Base-by-base conservation (phyloP, 1,140 invertebrate genomes). In the Drosophila arizonae region DNA sequence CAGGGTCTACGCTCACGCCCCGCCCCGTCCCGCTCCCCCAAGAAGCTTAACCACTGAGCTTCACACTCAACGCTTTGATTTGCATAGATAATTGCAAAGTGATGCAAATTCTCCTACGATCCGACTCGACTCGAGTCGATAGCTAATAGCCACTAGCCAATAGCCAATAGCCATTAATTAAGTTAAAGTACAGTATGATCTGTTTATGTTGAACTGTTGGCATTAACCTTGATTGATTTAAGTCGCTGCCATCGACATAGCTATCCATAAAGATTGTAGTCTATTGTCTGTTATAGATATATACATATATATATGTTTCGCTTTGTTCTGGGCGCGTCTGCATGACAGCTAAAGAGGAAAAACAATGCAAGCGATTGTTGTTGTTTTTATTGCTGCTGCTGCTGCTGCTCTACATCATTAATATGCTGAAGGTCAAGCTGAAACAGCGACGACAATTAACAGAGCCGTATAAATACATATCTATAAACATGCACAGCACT, bases 41-140 rank as follows among this genome's bases (percentile, higher is more conserved):
- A 2, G 4, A 11, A 6, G 1, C 9, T 48, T 9, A 28, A 13
- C 39, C 11, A 11, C 4, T 26, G 21, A 13, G 56, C 76, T 74
- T 51, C 61, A 66, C 76, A 66, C 72, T 55, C 41, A 36, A 41
- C 33, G 39, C 43, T 52, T 45, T 58, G 65, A 88, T 87, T 88
- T 88, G 84, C 84, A 87, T 87, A 87, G 76, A 82, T 87, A 87
- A 87, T 87, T 78, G 84, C 68, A 65, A 81, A 88, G 56, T 77
- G 79, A 82, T 88, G 82, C 84, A 87, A 87, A 87, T 79, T 43
- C 43, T 9, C 8, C 17, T 57, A 36, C 43, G 60, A 64, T 4
- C 58, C 52, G 3, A 39, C 10, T 39, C 43, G 30, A 24, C 28
- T 8, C 33, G 61, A 57, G 30, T 63, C 50, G 45, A 67, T 54